These are phyloP conservation scores for Thunnus maccoyii DNA, from an alignment of 2,113 vertebrate genomes.

Conservation along the genomic window DNA sequence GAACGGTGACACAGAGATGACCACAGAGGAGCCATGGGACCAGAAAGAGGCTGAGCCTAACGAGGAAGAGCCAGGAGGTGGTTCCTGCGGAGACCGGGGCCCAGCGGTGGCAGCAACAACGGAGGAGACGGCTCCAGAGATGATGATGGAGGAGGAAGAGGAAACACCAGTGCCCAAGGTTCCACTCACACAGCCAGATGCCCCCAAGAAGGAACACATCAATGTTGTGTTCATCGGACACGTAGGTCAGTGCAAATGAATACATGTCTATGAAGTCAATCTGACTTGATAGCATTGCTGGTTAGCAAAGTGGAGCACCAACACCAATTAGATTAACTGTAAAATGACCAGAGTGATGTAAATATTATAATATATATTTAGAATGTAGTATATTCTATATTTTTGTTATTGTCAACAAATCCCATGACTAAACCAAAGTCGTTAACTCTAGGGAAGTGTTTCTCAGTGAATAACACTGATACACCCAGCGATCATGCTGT, in stretches of 20 bases:
- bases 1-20: constrained; percentile 93
- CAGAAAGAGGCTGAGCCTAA: constrained; percentile 94
- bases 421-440: too few relatives aligned
- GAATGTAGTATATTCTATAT: too few relatives aligned
- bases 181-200: constrained; percentile 89
- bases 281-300: neutral
- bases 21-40: constrained; percentile 92
- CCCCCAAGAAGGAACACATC: constrained; percentile 97
- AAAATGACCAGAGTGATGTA: too few relatives aligned
- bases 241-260: constrained; percentile 89
- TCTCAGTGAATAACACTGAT: too few relatives aligned
- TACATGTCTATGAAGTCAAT: neutral
- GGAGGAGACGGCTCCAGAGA: constrained; percentile 78
- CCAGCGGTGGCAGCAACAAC: constrained; percentile 81
- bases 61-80: constrained; percentile 91
- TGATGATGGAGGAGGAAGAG: constrained; percentile 90
- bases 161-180: constrained; percentile 92
- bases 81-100: constrained; percentile 82
- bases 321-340: too few relatives aligned
- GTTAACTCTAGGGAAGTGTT: too few relatives aligned
- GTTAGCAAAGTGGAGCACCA: neutral
- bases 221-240: constrained; percentile 99
- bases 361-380: too few relatives aligned
- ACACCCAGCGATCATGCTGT: too few relatives aligned
- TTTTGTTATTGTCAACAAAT: too few relatives aligned